Base-by-base conservation (phyloP, 1,140 invertebrate species). In the Bombus confusus region DNA sequence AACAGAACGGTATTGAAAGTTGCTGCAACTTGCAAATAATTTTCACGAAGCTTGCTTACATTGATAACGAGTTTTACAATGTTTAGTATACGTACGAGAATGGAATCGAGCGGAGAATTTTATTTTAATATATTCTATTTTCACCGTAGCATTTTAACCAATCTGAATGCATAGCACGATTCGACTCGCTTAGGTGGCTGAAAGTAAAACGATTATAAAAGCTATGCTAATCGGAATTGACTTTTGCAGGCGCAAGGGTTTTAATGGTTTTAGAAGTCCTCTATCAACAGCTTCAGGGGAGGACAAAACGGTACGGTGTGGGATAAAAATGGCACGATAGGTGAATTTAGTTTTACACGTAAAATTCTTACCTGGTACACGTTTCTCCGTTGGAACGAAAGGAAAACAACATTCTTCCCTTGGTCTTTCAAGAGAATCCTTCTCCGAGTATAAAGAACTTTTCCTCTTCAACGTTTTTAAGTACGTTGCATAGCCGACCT, bases 121-220 rank as follows among this genome's bases (percentile, higher is more conserved):
- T 18, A 37, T 37, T 68, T 34, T 25, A 37, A 22, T 37, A 9
- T 25, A 22, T 37, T 68, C 66, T 25, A 37, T 37, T 68, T 25
- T 37, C 34, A 37, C 8, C 66, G 2, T 8, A 10, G 9, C 66
- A 3, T 62, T 62, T n/a, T 62, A 62, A n/a, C 59, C 31, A 5
- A 68, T 68, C 31, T 68, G 34, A 68, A 68, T 37, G 66, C 66
- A 12, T 6, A 18, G 31, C 66, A 22, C 18, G 66, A 34, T 34
- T 34, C 15, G 9, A 22, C 66, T 68, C 66, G 34, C 18, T 37
- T 68, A 68, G 34, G 3, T 68, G 18, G 31, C 66, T 37, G 34
- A 68, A 25, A 68, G 34, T 68, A 37, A 68, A 68, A 37, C 66
- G 66, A 68, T 68, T 68, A 68, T 39, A 68, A 37, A 22, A 68